Evolutionary conservation across 2,113 vertebrate genomes (phyloP).

Genomic region (Orientallactaga bullata): DNA sequence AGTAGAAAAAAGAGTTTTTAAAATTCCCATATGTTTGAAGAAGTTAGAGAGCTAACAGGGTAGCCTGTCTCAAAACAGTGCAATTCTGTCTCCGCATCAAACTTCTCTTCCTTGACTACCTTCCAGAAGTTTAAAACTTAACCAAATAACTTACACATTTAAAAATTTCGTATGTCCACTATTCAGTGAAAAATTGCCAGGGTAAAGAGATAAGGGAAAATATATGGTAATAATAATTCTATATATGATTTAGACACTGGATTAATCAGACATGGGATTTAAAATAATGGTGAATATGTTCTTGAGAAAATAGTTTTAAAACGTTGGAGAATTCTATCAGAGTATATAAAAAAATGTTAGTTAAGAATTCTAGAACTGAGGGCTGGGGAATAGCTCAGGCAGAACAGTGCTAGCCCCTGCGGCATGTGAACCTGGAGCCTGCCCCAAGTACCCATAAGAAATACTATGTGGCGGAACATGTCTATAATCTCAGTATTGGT

Average conservation of each 20-base stretch:
- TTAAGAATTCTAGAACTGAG: not conserved
- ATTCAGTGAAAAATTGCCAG: conserved; percentile 3
- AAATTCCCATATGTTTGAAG: not conserved
- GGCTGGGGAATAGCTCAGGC: too few species aligned
- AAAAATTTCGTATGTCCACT: not conserved
- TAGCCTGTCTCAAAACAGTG: not conserved
- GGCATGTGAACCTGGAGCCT: too few species aligned
- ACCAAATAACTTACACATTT: not conserved
- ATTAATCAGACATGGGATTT: not conserved
- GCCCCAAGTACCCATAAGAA: too few species aligned
- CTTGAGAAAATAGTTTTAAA: not conserved
- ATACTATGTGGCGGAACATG: too few species aligned
- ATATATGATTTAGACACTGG: not conserved
- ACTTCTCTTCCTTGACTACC: not conserved
- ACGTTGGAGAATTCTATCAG: not conserved
- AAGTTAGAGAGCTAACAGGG: too few species aligned
- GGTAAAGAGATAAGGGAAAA: not conserved
- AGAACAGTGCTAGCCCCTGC: too few species aligned
- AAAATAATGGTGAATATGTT: conserved; percentile 28
- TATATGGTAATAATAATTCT: not conserved
- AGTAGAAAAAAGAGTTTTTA: not conserved
- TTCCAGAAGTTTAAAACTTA: not conserved
- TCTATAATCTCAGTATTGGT: too few species aligned
- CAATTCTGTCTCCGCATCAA: not conserved
- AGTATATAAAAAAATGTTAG: not conserved